Evolutionary conservation across 1,140 invertebrate genomes (phyloP).

Genomic region (Cotesia typhae): DNA sequence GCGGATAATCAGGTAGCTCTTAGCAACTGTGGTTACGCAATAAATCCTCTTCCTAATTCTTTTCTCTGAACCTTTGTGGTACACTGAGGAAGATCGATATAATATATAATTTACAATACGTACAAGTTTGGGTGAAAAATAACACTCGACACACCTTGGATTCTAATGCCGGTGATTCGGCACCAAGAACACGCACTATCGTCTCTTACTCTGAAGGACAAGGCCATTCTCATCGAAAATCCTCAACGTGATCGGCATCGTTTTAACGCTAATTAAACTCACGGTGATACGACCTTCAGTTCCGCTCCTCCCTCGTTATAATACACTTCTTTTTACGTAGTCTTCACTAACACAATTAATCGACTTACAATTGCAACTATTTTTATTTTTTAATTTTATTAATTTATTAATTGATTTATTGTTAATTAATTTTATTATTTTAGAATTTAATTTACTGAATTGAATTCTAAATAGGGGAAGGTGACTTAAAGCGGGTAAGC

Average conservation of each 20-base stretch:
- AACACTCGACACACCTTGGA: conserved; percentile 7
- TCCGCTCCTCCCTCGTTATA: no score
- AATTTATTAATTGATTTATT: no score
- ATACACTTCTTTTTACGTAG: no score
- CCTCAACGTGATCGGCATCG: conserved; percentile 16
- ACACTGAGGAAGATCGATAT: background rate
- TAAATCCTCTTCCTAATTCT: conserved; percentile 37
- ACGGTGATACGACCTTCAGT: no score
- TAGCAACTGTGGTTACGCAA: conserved; percentile 40
- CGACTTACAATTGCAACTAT: no score
- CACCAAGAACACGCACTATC: conserved; percentile 1
- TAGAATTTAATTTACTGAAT: no score
- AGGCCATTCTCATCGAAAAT: conserved; percentile 1
- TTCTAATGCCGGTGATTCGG: conserved; percentile 16
- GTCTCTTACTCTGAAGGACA: conserved; percentile 11
- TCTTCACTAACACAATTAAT: no score
- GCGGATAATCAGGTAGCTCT: conserved; percentile 37
- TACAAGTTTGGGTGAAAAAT: background rate
- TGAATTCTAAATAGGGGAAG: no score
- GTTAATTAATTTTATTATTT: no score
- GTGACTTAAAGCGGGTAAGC: no score
- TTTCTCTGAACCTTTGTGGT: background rate
- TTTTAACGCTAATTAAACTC: conserved; percentile 7
- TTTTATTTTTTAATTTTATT: no score
- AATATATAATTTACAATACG: no score